Percentiles rank a stretch among this genome's conserved stretches.
Evolutionary conservation across 2,888 invertebrate species (phyloP).

Genomic region (Macroteleia sp.): DNA sequence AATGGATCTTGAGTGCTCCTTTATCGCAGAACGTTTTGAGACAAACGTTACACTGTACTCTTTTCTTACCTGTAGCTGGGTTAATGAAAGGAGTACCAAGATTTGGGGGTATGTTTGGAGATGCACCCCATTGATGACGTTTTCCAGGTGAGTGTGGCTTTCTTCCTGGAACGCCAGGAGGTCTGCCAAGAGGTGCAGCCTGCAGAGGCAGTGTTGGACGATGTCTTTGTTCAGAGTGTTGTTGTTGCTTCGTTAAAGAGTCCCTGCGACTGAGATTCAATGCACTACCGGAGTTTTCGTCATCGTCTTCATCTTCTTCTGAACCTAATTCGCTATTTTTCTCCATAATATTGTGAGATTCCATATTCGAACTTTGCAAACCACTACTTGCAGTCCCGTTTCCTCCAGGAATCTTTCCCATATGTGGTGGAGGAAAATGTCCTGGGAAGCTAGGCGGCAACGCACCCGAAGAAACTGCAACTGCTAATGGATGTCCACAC

Average conservation of each 20-base stretch:
- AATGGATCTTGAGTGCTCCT: slow-evolving; percentile 99
- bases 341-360: slow-evolving; percentile 78
- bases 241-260: slow-evolving; percentile 70
- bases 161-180: slow-evolving; percentile 85
- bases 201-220: slow-evolving; percentile 70
- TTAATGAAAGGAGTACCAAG: slow-evolving; percentile 95
- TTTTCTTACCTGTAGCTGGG: slow-evolving; percentile 96
- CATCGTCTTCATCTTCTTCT: slow-evolving; percentile 87
- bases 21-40: slow-evolving; percentile 99
- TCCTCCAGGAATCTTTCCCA: slow-evolving; percentile 73
- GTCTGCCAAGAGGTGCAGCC: slow-evolving; percentile 82
- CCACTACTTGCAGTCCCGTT: slow-evolving; percentile 64
- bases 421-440: slow-evolving; percentile 78
- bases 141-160: slow-evolving; percentile 91
- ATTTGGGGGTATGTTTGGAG: slow-evolving; percentile 90
- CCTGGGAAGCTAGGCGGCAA: slow-evolving; percentile 80
- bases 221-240: slow-evolving; percentile 69
- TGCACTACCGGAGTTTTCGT: slow-evolving; percentile 87
- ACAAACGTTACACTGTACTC: slow-evolving; percentile 99
- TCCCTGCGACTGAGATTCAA: slow-evolving; percentile 87
- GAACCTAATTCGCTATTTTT: slow-evolving; percentile 85
- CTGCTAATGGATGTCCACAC: slow-evolving; percentile 79
- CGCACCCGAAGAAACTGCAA: slow-evolving; percentile 79
- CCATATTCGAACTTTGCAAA: slow-evolving; percentile 69
- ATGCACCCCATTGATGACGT: slow-evolving; percentile 87